Percentiles rank a stretch among this genome's conserved stretches.
Conservation (phyloP, 2,888 invertebrate species). For the Caprella mutica region DNA sequence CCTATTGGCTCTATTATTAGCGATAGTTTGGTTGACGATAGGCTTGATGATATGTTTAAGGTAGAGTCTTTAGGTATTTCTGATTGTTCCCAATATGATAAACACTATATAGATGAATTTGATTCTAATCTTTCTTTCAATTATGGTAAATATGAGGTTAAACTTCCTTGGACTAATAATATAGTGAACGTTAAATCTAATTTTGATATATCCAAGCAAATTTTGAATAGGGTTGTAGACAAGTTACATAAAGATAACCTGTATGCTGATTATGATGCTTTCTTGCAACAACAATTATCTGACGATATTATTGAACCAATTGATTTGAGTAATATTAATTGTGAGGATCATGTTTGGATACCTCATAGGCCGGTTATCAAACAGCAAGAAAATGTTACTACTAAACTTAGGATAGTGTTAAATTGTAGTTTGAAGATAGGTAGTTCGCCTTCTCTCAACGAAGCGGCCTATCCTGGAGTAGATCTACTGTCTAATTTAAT, state of each 20-base stretch:
- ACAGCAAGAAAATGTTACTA: neutral
- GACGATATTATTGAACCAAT: neutral
- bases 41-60: too few relatives aligned
- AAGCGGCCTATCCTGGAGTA: constrained; percentile 1
- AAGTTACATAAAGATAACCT: neutral
- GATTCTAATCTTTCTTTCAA: too few relatives aligned
- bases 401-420: neutral
- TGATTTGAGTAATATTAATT: neutral
- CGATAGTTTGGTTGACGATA: too few relatives aligned
- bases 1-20: too few relatives aligned
- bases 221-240: neutral
- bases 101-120: too few relatives aligned
- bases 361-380: neutral
- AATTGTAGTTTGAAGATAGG: neutral
- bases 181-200: too few relatives aligned
- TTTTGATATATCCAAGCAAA: neutral
- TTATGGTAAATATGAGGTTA: too few relatives aligned
- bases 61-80: too few relatives aligned
- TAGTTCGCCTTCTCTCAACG: constrained; percentile 3
- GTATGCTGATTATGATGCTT: neutral
- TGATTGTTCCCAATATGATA: too few relatives aligned
- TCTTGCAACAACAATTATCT: neutral
- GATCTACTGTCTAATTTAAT: neutral
- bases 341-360: neutral
- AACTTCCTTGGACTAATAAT: too few relatives aligned